Evolutionary conservation across 2,113 vertebrate species (phyloP).

Genomic region (Hemiscyllium ocellatum): DNA sequence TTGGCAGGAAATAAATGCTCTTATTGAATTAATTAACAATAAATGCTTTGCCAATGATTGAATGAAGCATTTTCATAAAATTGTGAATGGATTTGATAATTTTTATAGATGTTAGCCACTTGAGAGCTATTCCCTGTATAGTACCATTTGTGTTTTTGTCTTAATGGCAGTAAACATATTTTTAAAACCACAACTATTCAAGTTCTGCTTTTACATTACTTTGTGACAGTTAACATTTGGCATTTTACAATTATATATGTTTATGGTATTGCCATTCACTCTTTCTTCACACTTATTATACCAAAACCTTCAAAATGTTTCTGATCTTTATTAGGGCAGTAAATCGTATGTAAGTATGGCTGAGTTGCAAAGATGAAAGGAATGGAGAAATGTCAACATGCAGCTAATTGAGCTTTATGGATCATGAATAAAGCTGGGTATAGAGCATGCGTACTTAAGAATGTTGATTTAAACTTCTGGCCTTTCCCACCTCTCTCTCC

Average conservation of each 20-base stretch:
- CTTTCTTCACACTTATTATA: no score
- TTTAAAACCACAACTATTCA: not conserved
- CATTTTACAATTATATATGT: not conserved
- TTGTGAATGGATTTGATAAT: not conserved
- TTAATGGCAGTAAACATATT: not conserved
- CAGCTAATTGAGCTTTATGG: slow-evolving; percentile 35
- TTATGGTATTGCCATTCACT: not conserved
- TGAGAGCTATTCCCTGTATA: not conserved
- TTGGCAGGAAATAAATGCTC: not conserved
- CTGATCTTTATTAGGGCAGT: not conserved
- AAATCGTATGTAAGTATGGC: not conserved
- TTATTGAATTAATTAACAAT: not conserved
- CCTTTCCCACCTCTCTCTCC: slow-evolving; percentile 32
- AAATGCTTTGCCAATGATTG: not conserved
- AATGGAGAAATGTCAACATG: slow-evolving; percentile 14
- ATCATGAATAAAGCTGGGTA: not conserved
- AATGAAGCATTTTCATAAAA: not conserved
- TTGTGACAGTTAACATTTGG: not conserved
- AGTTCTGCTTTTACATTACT: not conserved
- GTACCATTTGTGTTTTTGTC: not conserved
- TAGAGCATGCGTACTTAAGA: slow-evolving; percentile 32
- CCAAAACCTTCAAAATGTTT: not conserved
- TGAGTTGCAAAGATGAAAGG: slow-evolving; percentile 7
- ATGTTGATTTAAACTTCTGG: slow-evolving; percentile 38
- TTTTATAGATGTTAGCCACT: not conserved